A percentile compares a stretch with the other conserved stretches of the same genome.
Conservation (phyloP, 2,888 invertebrate species). For the Copidosoma aretas region DNA sequence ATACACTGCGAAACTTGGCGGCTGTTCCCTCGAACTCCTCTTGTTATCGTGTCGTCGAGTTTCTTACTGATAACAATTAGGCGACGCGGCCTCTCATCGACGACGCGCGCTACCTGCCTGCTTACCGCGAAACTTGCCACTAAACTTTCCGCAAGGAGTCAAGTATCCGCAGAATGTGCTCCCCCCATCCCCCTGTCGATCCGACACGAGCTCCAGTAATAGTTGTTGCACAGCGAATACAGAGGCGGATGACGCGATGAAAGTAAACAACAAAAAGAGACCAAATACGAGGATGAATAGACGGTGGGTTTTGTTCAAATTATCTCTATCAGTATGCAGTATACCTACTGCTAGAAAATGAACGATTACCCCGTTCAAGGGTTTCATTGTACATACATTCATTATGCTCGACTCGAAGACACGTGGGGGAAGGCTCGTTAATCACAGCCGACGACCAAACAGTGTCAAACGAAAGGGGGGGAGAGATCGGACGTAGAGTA, state of each 20-base stretch:
- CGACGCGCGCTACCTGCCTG: constrained; percentile 46
- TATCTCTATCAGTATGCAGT: not conserved
- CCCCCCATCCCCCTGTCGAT: not conserved
- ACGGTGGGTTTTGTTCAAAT: not conserved
- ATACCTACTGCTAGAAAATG: not conserved
- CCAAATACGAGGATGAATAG: not conserved
- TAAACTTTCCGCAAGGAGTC: constrained; percentile 55
- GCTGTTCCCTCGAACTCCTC: constrained; percentile 31
- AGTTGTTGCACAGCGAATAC: not conserved
- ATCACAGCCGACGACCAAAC: constrained; percentile 20
- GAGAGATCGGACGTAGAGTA: not conserved
- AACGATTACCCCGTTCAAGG: not conserved
- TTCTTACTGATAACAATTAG: constrained; percentile 60
- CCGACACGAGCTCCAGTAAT: constrained; percentile 5
- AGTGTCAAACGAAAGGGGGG: constrained; percentile 6
- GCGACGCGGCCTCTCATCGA: constrained; percentile 52
- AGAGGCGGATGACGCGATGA: not conserved
- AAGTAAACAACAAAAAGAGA: not conserved
- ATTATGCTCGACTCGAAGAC: constrained; percentile 21
- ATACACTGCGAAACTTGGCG: constrained; percentile 35
- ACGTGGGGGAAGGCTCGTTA: constrained; percentile 25
- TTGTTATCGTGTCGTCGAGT: constrained; percentile 55
- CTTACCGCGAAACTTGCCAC: constrained; percentile 46
- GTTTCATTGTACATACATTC: constrained; percentile 2
- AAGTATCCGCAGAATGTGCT: constrained; percentile 43